phyloP scores from a whole-genome alignment of 1,140 invertebrate genomes.

The Trichoplusia ni region DNA sequence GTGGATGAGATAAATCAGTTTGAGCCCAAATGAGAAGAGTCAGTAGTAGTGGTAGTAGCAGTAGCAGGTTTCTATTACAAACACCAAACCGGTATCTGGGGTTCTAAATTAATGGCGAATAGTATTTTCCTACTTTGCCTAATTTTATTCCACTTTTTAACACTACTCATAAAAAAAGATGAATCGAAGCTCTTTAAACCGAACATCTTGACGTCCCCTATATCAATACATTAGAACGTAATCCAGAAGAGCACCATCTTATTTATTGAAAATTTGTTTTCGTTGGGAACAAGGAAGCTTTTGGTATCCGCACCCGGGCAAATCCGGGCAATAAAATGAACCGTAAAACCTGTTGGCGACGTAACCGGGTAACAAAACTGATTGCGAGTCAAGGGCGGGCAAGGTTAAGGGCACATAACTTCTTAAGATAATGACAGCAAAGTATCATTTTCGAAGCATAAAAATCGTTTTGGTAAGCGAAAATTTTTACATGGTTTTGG shows the following conservation, averaged over 20 bases:
- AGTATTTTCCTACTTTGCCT: too few species aligned
- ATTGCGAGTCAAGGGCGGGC: slow-evolving; percentile 46
- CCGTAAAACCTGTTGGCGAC: slow-evolving; percentile 48
- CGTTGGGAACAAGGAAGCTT: slow-evolving; percentile 22
- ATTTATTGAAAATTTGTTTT: slow-evolving; percentile 44
- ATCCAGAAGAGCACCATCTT: slow-evolving; percentile 6
- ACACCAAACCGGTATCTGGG: too few species aligned
- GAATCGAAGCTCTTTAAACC: too few species aligned
- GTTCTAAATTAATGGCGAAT: too few species aligned
- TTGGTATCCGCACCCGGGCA: slow-evolving; percentile 29
- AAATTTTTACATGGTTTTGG: slow-evolving; percentile 3
- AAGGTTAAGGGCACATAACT: slow-evolving; percentile 39
- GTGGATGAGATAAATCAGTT: too few species aligned
- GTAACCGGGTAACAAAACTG: slow-evolving; percentile 15
- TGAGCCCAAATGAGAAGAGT: too few species aligned
- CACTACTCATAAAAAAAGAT: too few species aligned
- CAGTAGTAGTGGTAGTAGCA: too few species aligned
- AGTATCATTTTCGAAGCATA: slow-evolving; percentile 7
- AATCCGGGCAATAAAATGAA: slow-evolving; percentile 39
- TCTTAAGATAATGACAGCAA: slow-evolving; percentile 15
- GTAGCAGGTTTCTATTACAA: too few species aligned
- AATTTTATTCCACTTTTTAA: too few species aligned
- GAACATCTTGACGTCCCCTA: not conserved
- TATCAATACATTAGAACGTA: slow-evolving; percentile 14
- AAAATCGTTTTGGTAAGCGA: not conserved